Evolutionary conservation across 2,797 vertebrate species (phyloP), one percentile per base, ranked within the genome.

Genomic region (Helostoma temminkii): DNA sequence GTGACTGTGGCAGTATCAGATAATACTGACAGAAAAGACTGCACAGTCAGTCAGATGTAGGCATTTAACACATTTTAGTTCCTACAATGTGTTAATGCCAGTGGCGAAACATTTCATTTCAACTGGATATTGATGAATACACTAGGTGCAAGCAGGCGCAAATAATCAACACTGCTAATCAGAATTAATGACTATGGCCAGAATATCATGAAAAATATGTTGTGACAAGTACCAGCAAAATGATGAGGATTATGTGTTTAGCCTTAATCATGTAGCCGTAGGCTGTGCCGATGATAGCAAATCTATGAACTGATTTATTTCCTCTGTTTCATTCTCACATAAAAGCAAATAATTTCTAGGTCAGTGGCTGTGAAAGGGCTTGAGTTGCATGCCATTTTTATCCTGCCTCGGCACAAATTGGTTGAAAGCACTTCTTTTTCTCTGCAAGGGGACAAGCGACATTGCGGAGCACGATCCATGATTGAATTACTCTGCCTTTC

Each of bases 261-360:
- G 49, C 37, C 30, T 26, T 75, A 74, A 81, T 81, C 71, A 56
- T 41, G 39, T 28, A 50, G 66, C 42, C 34, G 7, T 4, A 12
- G 75, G 69, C 76, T 47, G 48, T 53, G 58, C 56, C 6, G 60
- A 62, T 69, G 66, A 84, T 76, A 41, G 54, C 69, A 70, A 59
- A 90, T 84, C 81, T 80, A 64, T 71, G 69, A 81, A 65, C 68
- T 78, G 75, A 80, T 80, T 74, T 83, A 73, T 82, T 81, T 83
- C 63, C 52, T 66, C 50, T 67, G 53, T 83, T 90, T 84, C 32
- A 19, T 75, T 86, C 69, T 88, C 62, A 42, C 69, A 82, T 84
- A 41, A 39, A 69, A 78, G 85, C 80, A 66, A 76, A 89, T 91
- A 16, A 85, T 91, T 92, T 93, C 88, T 90, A 92, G 91, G 89